Conservation (phyloP, 1,140 invertebrate species). For the Ooceraea biroi region DNA sequence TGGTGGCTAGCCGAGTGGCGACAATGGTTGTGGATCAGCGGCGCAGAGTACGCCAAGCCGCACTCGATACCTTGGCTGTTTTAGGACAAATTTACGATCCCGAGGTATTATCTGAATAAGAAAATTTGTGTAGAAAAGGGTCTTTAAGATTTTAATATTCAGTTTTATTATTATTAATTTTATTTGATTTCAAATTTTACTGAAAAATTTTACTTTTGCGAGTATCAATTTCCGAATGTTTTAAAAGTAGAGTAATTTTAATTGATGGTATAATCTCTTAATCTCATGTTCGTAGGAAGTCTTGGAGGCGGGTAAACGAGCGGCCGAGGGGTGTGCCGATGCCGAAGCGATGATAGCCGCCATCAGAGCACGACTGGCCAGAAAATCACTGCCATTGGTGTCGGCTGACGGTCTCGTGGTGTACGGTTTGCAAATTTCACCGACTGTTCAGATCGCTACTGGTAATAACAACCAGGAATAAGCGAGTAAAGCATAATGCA, state of each 20-base stretch:
- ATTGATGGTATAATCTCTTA: background rate
- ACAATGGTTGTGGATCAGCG: conserved; percentile 89
- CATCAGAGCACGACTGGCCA: conserved; percentile 87
- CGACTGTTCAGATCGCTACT: conserved; percentile 78
- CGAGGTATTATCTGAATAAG: conserved; percentile 63
- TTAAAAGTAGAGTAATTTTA: conserved; percentile 6
- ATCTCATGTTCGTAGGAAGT: conserved; percentile 79
- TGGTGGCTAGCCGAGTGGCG: conserved; percentile 87
- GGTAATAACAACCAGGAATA: conserved; percentile 70
- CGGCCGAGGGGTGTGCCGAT: conserved; percentile 83
- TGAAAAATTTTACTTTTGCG: no score
- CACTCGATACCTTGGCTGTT: conserved; percentile 93
- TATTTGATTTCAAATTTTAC: no score
- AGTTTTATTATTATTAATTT: no score
- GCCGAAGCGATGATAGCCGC: conserved; percentile 85
- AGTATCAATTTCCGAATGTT: no score
- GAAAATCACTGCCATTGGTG: conserved; percentile 89
- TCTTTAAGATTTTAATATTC: no score
- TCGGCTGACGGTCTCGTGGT: conserved; percentile 90
- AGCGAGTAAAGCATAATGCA: conserved; percentile 31
- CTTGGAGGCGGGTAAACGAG: conserved; percentile 84
- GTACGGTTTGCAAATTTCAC: conserved; percentile 88
- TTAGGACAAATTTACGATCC: conserved; percentile 91
- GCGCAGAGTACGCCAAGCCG: conserved; percentile 91
- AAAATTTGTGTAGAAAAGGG: background rate